Evolutionary conservation across 1,140 invertebrate genomes (phyloP).

Genomic region (Drosophila santomea): DNA sequence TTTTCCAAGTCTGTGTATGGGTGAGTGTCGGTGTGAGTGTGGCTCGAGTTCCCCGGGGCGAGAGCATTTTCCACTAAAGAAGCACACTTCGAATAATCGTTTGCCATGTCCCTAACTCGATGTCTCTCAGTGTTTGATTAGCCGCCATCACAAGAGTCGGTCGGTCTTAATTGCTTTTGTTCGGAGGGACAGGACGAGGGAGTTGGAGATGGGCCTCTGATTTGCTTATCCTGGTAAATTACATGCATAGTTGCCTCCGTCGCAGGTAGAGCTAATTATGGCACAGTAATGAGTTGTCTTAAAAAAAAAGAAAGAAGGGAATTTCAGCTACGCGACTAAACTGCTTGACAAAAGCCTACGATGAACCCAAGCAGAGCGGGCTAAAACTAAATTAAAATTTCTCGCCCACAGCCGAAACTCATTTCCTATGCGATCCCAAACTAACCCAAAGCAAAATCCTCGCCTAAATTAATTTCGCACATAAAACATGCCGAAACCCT

Average conservation of each 20-base stretch:
- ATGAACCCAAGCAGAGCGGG: constrained; percentile 18
- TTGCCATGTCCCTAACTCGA: constrained; percentile 31
- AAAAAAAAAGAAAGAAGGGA: constrained; percentile 1
- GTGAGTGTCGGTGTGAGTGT: neutral
- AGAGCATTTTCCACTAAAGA: constrained; percentile 45
- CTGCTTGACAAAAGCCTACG: constrained; percentile 10
- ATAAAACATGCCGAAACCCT: constrained; percentile 42
- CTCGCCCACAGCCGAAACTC: constrained; percentile 5
- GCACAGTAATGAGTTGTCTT: constrained; percentile 13
- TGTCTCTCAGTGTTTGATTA: constrained; percentile 53
- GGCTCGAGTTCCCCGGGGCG: constrained; percentile 16
- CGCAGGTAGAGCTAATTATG: constrained; percentile 37
- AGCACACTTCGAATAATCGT: constrained; percentile 39
- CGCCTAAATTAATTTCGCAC: constrained; percentile 44
- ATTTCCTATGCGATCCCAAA: constrained; percentile 45
- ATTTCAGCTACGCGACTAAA: neutral
- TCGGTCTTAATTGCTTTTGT: constrained; percentile 58
- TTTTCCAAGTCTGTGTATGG: constrained; percentile 39
- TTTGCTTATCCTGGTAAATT: constrained; percentile 60
- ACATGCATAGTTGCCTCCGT: constrained; percentile 42
- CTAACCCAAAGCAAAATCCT: constrained; percentile 42
- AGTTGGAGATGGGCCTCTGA: constrained; percentile 12
- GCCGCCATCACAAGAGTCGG: constrained; percentile 27
- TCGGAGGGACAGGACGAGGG: neutral
- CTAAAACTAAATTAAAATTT: constrained; percentile 48